A percentile compares a stretch with the other conserved stretches of the same genome.
Conservation (phyloP, 2,113 vertebrate genomes). For the Hassar affinis region DNA sequence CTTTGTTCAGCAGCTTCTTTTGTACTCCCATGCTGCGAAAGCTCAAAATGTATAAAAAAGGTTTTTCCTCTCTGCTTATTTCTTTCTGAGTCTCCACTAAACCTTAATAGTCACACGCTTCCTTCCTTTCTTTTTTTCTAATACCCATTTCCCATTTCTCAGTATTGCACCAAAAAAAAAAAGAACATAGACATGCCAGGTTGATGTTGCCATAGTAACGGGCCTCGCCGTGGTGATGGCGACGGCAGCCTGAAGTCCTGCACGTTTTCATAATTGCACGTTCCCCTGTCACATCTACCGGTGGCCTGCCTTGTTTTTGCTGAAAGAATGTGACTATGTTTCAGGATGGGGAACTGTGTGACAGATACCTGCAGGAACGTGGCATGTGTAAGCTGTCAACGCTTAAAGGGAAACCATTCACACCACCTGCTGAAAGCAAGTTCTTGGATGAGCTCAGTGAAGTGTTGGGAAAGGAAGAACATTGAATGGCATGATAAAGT, state of each 20-base stretch:
- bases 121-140: not conserved
- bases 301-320: constrained; percentile 23
- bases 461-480: not conserved
- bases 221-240: constrained; percentile 40
- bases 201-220: constrained; percentile 52
- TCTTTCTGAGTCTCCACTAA: not conserved
- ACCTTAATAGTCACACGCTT: not conserved
- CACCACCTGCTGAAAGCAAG: constrained; percentile 8
- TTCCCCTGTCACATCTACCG: constrained; percentile 46
- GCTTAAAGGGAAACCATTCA: constrained; percentile 30
- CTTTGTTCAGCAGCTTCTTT: constrained; percentile 17
- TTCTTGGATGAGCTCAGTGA: not conserved
- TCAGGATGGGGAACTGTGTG: constrained; percentile 1
- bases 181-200: constrained; percentile 37
- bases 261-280: constrained; percentile 54
- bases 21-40: constrained; percentile 13
- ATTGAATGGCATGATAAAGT: not conserved
- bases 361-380: constrained; percentile 30
- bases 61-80: constrained; percentile 6
- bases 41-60: constrained; percentile 19
- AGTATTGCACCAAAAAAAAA: constrained; percentile 29
- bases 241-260: constrained; percentile 45
- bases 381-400: not conserved
- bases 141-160: constrained; percentile 5
- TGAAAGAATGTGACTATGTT: constrained; percentile 14